phyloP scores from a whole-genome alignment of 2,113 vertebrate genomes.

The Turnix velox region DNA sequence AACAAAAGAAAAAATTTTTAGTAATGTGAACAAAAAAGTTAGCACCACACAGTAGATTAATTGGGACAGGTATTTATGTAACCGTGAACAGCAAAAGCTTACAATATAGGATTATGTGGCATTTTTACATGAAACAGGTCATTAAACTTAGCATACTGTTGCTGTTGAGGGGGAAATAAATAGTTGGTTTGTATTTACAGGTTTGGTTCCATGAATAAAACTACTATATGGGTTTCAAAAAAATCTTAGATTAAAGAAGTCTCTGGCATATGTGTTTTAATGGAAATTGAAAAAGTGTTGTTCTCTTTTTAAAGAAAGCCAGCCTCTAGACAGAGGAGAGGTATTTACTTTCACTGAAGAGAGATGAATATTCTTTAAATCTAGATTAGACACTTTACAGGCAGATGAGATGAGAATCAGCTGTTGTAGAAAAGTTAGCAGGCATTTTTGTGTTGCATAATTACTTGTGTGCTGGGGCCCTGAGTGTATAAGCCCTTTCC shows the following conservation, averaged over 20 bases:
- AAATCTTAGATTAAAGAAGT: constrained; percentile 36
- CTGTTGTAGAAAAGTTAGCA: neutral
- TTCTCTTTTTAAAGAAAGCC: constrained; percentile 40
- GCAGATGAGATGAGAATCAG: neutral
- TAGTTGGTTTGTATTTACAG: constrained; percentile 40
- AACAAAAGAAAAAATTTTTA: constrained; percentile 10
- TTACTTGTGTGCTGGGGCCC: neutral
- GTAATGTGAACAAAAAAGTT: neutral
- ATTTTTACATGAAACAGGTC: constrained; percentile 7
- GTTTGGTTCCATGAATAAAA: constrained; percentile 26
- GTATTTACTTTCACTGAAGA: neutral
- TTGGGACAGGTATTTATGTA: constrained; percentile 10
- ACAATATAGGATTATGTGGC: neutral
- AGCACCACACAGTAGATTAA: neutral
- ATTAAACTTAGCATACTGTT: constrained; percentile 18
- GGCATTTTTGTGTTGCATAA: neutral
- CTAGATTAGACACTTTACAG: neutral
- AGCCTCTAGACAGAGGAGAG: constrained; percentile 58
- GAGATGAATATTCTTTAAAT: neutral
- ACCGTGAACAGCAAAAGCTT: neutral
- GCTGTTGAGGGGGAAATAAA: constrained; percentile 27
- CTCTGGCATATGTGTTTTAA: constrained; percentile 35
- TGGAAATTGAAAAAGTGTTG: neutral
- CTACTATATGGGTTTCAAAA: constrained; percentile 10
- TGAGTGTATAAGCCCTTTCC: neutral